Evolutionary conservation across 2,797 vertebrate genomes (phyloP), one percentile per base, ranked within the genome.

Genomic region (Cyprinella venusta): DNA sequence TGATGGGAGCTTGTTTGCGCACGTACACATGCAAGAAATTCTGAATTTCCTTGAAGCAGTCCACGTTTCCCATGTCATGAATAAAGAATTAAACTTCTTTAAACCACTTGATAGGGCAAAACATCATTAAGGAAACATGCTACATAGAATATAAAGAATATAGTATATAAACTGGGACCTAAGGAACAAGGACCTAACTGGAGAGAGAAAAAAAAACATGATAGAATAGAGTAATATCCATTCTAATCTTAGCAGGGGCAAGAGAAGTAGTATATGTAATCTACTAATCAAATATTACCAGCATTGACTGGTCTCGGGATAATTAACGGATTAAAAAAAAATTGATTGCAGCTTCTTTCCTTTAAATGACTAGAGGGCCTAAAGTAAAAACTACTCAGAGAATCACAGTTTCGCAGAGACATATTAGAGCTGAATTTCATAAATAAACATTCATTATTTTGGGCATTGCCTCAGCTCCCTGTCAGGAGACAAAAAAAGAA

Each of bases 1-100:
- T 79, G 67, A 64, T 59, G 68, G 18, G 61, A 69, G 50, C 70
- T 76, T 81, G 84, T 77, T 63, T 85, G 64, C 18, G 82, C 88
- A 83, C 81, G 76, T 87, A 82, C 86, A 85, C 90, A 88, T 83
- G 89, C 30, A 45, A 87, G 85, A 87, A 85, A 88, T 91, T 92
- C 90, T 90, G 77, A 89, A 85, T 76, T 82, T 91, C 91, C 33
- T 81, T 76, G 19, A 82, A 71, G 50, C n/a, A 24, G 16, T 48
- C 48, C 3, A 72, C n/a, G 67, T 42, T 52, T 63, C 52, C 21
- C 30, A 65, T 75, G 70, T 38, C 30, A 76, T 36, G 33, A 40
- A 74, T 36, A n/a, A 80, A 38, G 24, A 54, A 56, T 40, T 82
- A 38, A 76, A 64, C 30, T 33, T 33, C 30, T 33, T 33, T 33